A percentile compares a stretch with the other conserved stretches of the same genome.
These are phyloP conservation scores for Anas platyrhynchos DNA, from an alignment of 2,113 vertebrate genomes.

Conservation along the genomic window DNA sequence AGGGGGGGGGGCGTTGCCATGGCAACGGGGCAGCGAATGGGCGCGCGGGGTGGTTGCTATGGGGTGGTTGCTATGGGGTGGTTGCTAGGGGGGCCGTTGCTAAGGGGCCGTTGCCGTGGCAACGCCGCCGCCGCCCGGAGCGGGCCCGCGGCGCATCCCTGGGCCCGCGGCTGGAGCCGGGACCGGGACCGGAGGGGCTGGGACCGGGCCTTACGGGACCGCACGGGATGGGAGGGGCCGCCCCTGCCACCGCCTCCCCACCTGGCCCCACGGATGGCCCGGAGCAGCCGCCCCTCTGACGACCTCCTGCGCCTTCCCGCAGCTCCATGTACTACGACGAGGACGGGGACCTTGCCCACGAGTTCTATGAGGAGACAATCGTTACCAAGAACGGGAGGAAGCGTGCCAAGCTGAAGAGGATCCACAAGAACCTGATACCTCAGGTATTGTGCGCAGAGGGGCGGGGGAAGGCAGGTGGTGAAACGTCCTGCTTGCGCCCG, in stretches of 20 bases:
- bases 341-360: slow-evolving; percentile 96
- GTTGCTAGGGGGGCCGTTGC: neutral
- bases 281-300: neutral
- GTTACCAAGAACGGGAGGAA: slow-evolving; percentile 96
- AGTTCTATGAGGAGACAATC: slow-evolving; percentile 97
- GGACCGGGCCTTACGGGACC: too few relatives aligned
- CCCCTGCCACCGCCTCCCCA: too few relatives aligned
- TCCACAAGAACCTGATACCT: slow-evolving; percentile 96
- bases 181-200: too few relatives aligned
- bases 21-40: neutral
- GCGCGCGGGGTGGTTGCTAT: neutral
- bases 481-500: neutral
- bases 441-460: slow-evolving; percentile 81
- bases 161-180: too few relatives aligned
- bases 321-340: slow-evolving; percentile 98
- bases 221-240: too few relatives aligned
- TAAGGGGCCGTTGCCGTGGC: neutral
- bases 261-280: too few relatives aligned
- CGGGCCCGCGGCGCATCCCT: neutral
- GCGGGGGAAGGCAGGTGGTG: neutral
- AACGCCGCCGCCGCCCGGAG: neutral
- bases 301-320: neutral
- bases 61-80: neutral
- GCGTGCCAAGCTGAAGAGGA: slow-evolving; percentile 94
- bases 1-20: neutral